Conservation (phyloP, 2,797 vertebrate species). For the Sebastes umbrosus region DNA sequence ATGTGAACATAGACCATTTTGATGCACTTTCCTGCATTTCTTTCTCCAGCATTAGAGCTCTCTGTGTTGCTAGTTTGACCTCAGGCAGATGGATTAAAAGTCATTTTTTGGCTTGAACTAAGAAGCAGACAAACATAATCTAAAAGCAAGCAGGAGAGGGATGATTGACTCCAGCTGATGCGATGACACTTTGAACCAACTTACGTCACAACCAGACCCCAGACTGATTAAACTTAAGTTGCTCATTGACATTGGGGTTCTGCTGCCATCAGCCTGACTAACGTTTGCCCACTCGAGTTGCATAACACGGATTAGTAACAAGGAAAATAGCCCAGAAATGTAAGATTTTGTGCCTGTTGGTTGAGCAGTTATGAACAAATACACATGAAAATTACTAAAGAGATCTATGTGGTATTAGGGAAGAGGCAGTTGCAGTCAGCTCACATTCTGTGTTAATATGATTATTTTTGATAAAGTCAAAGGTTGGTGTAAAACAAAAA, state of each 20-base stretch:
- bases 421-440: background rate
- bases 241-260: background rate
- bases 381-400: background rate
- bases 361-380: background rate
- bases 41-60: background rate
- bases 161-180: background rate
- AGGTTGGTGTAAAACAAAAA: background rate
- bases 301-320: constrained; percentile 43
- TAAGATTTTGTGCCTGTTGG: background rate
- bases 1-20: background rate
- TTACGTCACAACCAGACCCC: constrained; percentile 22
- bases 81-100: constrained; percentile 20
- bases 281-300: constrained; percentile 25
- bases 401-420: background rate
- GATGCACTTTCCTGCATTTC: background rate
- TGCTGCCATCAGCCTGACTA: constrained; percentile 12
- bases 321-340: background rate
- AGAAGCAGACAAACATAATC: constrained; percentile 11
- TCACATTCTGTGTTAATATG: background rate
- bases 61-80: constrained; percentile 12
- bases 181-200: background rate
- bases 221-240: constrained; percentile 46
- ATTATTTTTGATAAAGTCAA: background rate
- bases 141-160: background rate
- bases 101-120: constrained; percentile 14